phyloP scores from a whole-genome alignment of 2,113 vertebrate genomes.

The Phalacrocorax carbo region DNA sequence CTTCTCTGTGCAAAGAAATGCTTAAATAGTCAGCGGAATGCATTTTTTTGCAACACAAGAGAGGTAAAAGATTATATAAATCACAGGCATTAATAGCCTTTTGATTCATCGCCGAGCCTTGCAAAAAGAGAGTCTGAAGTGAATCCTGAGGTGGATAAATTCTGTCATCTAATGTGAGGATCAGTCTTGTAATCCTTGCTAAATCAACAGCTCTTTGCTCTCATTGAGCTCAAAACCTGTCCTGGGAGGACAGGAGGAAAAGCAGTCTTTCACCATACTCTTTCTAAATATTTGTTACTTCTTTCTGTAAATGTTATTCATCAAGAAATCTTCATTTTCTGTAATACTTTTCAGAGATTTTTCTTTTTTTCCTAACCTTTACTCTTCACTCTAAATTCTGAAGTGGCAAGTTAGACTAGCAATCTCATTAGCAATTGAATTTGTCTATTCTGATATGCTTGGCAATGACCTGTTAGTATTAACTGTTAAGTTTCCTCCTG shows the following conservation, averaged over 20 bases:
- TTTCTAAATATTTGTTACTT: background rate
- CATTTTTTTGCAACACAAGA: conserved; percentile 9
- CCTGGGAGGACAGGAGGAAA: background rate
- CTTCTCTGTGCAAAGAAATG: conserved; percentile 7
- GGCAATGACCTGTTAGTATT: background rate
- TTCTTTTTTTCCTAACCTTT: background rate
- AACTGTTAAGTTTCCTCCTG: background rate
- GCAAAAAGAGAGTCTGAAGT: background rate
- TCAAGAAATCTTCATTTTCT: background rate
- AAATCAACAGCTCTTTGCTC: conserved; percentile 25
- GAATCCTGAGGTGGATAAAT: conserved; percentile 27
- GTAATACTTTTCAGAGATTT: background rate
- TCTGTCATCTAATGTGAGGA: conserved; percentile 2
- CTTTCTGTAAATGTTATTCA: background rate
- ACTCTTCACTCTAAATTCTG: background rate
- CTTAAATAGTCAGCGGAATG: conserved; percentile 4
- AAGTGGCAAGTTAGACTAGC: background rate
- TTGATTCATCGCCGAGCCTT: background rate
- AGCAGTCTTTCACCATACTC: background rate
- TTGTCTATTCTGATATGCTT: background rate
- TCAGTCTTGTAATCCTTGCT: conserved; percentile 36
- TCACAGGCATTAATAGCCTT: conserved; percentile 29
- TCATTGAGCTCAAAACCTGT: background rate
- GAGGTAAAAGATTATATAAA: conserved; percentile 36
- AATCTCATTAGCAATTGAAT: conserved; percentile 17